Base-by-base conservation (phyloP, 2,888 invertebrate genomes). In the Sminthurinus aureus region DNA sequence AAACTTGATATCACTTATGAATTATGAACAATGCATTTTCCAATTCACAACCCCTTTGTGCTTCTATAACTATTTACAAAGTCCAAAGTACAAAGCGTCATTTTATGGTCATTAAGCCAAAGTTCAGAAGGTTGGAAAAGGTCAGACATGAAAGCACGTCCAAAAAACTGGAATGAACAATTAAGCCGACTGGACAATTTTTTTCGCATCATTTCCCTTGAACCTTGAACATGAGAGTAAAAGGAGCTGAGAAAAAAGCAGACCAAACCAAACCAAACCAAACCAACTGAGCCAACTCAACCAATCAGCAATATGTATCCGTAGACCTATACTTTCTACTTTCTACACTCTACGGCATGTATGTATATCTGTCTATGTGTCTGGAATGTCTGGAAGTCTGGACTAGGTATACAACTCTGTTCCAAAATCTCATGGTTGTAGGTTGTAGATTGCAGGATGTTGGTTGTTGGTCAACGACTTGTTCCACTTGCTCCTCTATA, bases 141-240 rank as follows among this genome's bases (percentile, higher is more conserved):
- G 15, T 13, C 13, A 26, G 11, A 71, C 22, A 71, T 20, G 3
- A 0, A 50, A 58, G 58, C 12, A 76, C 52, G 52, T 52, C 52
- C 20, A 6, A 24, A 20, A 58, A 52, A 76, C n/a, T 22, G 76
- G 51, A 76, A 76, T 76, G 51, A 76, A 76, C 26, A 58, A 50
- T 38, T 38, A 38, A 38, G 38, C 76, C 20, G 52, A 75, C 50
- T 51, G 24, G 75, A 58, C 13, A 58, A 51, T 52, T 51, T 75
- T 75, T 75, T 52, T 75, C 75, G 75, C 75, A 75, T 75, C 75
- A 75, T 75, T 75, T 75, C 50, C 38, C 50, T 75, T 75, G 24
- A 20, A 20, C 38, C 50, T 75, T 75, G 24, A 20, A 20, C 24
- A 12, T 24, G 50, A 20, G 51, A 24, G 71, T 24, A 38, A 38